phyloP scores from a whole-genome alignment of 1,140 invertebrate genomes.

The Piezodorus guildinii region DNA sequence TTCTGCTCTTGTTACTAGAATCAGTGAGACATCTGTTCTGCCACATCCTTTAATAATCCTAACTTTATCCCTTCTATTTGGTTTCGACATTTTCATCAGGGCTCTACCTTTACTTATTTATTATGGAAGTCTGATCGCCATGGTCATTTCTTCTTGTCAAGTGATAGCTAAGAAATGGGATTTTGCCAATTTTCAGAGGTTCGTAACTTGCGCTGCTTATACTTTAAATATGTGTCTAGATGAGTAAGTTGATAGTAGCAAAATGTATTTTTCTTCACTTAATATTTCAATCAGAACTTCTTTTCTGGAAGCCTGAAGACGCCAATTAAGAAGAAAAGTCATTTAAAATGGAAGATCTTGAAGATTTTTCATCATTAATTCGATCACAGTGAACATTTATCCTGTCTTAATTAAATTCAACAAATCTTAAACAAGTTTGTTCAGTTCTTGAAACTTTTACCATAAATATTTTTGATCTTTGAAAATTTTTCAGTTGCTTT shows the following conservation, averaged over 20 bases:
- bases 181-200: slow-evolving; percentile 30
- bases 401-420: no score
- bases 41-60: no score
- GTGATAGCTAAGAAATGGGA: slow-evolving; percentile 32
- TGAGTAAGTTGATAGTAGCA: not conserved
- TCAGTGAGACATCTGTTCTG: no score
- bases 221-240: not conserved
- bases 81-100: slow-evolving; percentile 31
- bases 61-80: slow-evolving; percentile 26
- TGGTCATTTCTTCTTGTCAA: slow-evolving; percentile 36
- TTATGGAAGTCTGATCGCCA: slow-evolving; percentile 33
- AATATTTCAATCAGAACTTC: not conserved
- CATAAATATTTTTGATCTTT: no score
- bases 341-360: no score
- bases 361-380: no score
- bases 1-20: no score
- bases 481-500: no score
- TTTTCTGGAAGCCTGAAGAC: not conserved
- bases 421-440: no score
- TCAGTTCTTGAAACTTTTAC: no score
- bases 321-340: no score
- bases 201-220: not conserved
- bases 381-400: no score
- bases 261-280: not conserved
- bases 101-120: slow-evolving; percentile 34